phyloP scores from a whole-genome alignment of 2,888 invertebrate species.

The Conops quadrifasciatus region DNA sequence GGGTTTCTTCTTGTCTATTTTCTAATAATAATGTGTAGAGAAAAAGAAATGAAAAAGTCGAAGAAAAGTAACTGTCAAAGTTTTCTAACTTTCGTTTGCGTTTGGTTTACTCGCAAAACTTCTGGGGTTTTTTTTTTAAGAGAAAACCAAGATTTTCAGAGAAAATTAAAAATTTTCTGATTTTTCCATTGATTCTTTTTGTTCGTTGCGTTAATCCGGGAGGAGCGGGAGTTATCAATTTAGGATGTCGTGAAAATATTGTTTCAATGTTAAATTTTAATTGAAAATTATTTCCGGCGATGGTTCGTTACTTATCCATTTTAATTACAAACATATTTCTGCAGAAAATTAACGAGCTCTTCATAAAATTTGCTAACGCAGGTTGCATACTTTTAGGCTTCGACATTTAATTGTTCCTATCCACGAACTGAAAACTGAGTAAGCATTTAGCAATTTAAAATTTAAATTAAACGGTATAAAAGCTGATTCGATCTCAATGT shows the following conservation, averaged over 20 bases:
- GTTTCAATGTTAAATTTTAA: background rate
- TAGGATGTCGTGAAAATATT: no score
- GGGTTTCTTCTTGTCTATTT: background rate
- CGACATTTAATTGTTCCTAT: background rate
- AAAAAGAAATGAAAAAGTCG: background rate
- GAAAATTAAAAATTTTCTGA: slow-evolving; percentile 2
- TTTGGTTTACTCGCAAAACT: no score
- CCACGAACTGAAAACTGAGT: background rate
- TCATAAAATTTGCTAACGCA: background rate
- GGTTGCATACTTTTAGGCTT: slow-evolving; percentile 17
- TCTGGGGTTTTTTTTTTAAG: background rate
- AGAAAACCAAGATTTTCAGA: background rate
- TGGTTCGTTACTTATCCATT: background rate
- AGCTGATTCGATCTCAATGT: background rate
- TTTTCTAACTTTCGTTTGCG: background rate
- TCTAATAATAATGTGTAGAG: background rate
- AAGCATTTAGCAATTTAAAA: background rate
- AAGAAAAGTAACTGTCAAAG: slow-evolving; percentile 2
- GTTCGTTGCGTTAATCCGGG: no score
- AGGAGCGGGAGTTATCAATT: no score
- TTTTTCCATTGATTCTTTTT: background rate
- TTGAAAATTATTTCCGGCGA: background rate
- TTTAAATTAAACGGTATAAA: slow-evolving; percentile 11
- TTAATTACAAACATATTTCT: no score
- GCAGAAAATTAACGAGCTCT: no score